Evolutionary conservation across 2,888 invertebrate species (phyloP).

Genomic region (Amaurobius ferox): DNA sequence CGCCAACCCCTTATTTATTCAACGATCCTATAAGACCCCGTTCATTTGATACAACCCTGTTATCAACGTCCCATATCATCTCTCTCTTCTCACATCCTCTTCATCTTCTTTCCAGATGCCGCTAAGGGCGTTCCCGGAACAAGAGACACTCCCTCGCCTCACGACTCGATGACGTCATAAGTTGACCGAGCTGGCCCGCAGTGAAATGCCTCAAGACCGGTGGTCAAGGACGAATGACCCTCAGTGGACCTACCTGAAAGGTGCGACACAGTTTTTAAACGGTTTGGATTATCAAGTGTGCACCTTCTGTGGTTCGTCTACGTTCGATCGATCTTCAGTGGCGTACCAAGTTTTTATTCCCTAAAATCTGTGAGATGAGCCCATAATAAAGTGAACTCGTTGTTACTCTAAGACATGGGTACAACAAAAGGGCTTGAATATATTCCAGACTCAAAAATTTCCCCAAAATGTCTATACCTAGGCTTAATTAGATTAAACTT

Average conservation of each 20-base stretch:
- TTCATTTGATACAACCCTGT: neutral
- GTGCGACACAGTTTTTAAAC: neutral
- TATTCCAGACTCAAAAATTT: too few relatives aligned
- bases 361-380: too few relatives aligned
- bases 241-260: neutral
- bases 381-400: too few relatives aligned
- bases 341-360: too few relatives aligned
- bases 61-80: neutral
- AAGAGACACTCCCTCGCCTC: constrained; percentile 42
- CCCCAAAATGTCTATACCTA: too few relatives aligned
- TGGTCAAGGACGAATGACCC: neutral
- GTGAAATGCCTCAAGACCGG: neutral
- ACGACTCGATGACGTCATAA: constrained; percentile 11
- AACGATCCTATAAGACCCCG: neutral
- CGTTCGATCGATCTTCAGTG: too few relatives aligned
- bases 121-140: constrained; percentile 37
- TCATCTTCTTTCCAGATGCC: constrained; percentile 31
- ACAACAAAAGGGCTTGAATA: too few relatives aligned
- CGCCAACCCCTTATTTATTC: neutral
- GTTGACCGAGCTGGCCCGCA: neutral
- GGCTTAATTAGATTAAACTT: too few relatives aligned
- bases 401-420: too few relatives aligned
- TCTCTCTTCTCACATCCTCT: neutral
- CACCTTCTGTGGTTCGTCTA: neutral
- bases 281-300: neutral